A percentile compares a stretch with the other conserved stretches of the same genome.
These are phyloP conservation scores for Formica exsecta DNA, from an alignment of 1,140 invertebrate genomes.

Conservation along the genomic window DNA sequence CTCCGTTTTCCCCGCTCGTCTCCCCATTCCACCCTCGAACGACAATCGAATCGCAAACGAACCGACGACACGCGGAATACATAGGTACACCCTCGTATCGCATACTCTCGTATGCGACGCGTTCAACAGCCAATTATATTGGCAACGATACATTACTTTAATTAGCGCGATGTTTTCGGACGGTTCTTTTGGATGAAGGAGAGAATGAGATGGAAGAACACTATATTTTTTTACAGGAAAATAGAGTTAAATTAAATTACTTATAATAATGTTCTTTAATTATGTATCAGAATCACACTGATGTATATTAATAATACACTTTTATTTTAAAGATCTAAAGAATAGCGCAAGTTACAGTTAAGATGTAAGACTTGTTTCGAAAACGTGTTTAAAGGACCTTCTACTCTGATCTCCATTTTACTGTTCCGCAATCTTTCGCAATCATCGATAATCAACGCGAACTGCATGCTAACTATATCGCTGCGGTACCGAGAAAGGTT, in stretches of 20 bases:
- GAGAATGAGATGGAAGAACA: neutral
- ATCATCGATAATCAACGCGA: conserved; percentile 22
- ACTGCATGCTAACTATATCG: conserved; percentile 46
- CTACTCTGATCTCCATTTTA: neutral
- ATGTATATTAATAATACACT: neutral
- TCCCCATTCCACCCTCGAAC: neutral
- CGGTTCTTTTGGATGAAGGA: neutral
- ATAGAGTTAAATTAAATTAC: neutral
- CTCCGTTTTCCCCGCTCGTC: neutral
- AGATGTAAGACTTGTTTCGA: neutral
- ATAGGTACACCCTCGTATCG: neutral
- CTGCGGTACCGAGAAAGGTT: conserved; percentile 15
- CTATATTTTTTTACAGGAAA: neutral
- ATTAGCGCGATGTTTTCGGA: conserved; percentile 11
- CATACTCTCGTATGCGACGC: conserved; percentile 8
- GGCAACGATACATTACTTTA: neutral
- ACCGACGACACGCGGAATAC: conserved; percentile 5
- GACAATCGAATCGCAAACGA: conserved; percentile 50
- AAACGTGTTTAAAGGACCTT: neutral
- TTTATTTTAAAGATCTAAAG: neutral
- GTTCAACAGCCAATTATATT: conserved; percentile 42
- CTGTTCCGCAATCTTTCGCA: conserved; percentile 30
- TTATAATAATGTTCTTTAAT: neutral
- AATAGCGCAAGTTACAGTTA: neutral
- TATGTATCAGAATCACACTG: neutral